A percentile compares a stretch with the other conserved stretches of the same genome.
These are phyloP conservation scores for Sinocyclocheilus rhinocerous DNA, from an alignment of 2,113 vertebrate species.

Conservation along the genomic window DNA sequence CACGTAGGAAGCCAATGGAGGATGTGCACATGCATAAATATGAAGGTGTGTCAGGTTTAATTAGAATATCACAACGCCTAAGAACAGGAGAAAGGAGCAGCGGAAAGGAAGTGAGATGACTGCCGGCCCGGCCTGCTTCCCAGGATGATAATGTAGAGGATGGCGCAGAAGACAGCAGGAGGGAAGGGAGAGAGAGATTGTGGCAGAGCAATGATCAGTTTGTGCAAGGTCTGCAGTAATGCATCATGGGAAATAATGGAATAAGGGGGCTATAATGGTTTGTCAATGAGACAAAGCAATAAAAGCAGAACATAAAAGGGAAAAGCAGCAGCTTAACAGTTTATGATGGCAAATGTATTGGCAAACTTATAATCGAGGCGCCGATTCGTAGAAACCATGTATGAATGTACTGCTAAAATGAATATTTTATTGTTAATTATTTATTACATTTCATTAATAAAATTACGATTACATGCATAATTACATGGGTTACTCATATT, in stretches of 20 bases:
- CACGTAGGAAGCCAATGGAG: not conserved
- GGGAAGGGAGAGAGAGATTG: not conserved
- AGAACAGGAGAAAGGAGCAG: conserved; percentile 13
- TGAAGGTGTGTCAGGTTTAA: conserved; percentile 47
- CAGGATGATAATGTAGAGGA: conserved; percentile 3
- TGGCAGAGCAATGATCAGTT: conserved; percentile 15
- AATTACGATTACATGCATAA: not conserved
- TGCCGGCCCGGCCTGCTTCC: conserved; percentile 4
- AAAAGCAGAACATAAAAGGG: conserved; percentile 26
- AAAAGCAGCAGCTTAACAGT: conserved; percentile 10
- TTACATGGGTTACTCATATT: not conserved
- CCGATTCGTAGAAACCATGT: not conserved
- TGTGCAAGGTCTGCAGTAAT: conserved; percentile 30
- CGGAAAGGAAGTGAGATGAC: not conserved
- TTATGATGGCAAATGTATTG: conserved; percentile 10
- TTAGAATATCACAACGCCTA: conserved; percentile 45
- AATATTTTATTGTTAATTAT: not conserved
- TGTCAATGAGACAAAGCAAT: conserved; percentile 32
- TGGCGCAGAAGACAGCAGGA: not conserved
- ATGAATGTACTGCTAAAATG: not conserved
- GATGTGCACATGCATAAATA: conserved; percentile 52
- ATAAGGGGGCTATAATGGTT: conserved; percentile 30
- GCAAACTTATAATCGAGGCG: not conserved
- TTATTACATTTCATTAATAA: not conserved
- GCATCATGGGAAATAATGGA: conserved; percentile 39